Evolutionary conservation across 1,140 invertebrate genomes (phyloP).

Genomic region (Drosophila santomea): DNA sequence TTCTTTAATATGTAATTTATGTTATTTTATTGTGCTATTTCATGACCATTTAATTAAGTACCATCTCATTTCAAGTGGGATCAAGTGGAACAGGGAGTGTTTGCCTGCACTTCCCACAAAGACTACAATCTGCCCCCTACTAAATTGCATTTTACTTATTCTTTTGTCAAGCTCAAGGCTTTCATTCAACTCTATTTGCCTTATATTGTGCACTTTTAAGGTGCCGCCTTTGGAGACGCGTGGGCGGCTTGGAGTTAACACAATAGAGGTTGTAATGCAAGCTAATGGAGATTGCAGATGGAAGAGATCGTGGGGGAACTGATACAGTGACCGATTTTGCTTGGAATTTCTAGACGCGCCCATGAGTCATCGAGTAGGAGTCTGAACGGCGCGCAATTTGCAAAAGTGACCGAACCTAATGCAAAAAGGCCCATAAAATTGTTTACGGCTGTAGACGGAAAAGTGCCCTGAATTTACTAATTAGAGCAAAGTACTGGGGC

Average conservation of each 20-base stretch:
- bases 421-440: conserved; percentile 16
- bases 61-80: conserved; percentile 26
- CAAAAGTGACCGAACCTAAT: conserved; percentile 26
- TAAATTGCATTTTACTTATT: conserved; percentile 31
- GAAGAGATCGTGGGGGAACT: conserved; percentile 1
- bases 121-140: neutral
- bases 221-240: conserved; percentile 30
- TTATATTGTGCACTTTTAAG: conserved; percentile 52
- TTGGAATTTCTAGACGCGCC: conserved; percentile 52
- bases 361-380: conserved; percentile 43
- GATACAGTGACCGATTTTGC: conserved; percentile 29
- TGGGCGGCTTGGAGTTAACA: conserved; percentile 27
- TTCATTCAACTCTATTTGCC: conserved; percentile 17
- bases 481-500: conserved; percentile 53
- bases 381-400: conserved; percentile 25
- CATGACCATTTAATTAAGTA: neutral
- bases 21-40: neutral
- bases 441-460: conserved; percentile 7
- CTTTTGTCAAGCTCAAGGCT: conserved; percentile 62
- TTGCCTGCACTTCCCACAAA: conserved; percentile 32
- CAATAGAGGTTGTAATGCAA: neutral
- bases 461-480: conserved; percentile 41
- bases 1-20: too few species aligned
- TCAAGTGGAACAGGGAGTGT: conserved; percentile 33
- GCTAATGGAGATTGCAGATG: conserved; percentile 1